These are phyloP conservation scores for Netelia virgata DNA, from an alignment of 2,888 invertebrate genomes.

Conservation along the genomic window DNA sequence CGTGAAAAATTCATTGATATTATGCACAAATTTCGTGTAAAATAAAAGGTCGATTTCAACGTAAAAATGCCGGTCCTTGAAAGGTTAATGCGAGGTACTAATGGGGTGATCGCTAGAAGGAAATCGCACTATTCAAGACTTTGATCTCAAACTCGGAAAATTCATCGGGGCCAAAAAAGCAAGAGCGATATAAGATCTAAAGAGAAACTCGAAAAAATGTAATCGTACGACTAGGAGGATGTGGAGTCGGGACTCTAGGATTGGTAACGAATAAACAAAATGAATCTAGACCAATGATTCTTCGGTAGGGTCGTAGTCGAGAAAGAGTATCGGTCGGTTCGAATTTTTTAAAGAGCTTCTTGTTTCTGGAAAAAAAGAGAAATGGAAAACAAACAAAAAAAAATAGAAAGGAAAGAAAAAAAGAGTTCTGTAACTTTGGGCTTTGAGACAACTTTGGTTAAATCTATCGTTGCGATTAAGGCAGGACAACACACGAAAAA, in stretches of 20 bases:
- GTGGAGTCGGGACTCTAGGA: not conserved
- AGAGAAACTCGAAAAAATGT: not conserved
- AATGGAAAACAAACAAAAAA: constrained; percentile 52
- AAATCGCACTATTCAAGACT: too few relatives aligned
- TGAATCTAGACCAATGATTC: constrained; percentile 73
- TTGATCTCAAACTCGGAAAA: too few relatives aligned
- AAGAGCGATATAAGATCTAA: constrained; percentile 1
- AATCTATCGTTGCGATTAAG: too few relatives aligned
- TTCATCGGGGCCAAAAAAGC: constrained; percentile 2
- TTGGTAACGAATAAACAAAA: not conserved
- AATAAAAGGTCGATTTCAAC: too few relatives aligned
- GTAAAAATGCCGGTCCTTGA: too few relatives aligned
- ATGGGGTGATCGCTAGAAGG: not conserved
- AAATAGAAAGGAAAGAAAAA: constrained; percentile 48
- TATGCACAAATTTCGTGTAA: too few relatives aligned
- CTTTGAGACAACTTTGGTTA: not conserved
- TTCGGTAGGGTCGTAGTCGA: constrained; percentile 70
- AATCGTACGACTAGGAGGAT: not conserved
- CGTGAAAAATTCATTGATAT: too few relatives aligned
- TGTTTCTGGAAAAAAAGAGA: constrained; percentile 69
- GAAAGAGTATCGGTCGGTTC: constrained; percentile 65
- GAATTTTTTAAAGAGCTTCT: constrained; percentile 57
- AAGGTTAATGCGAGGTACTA: too few relatives aligned
- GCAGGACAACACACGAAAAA: too few relatives aligned
- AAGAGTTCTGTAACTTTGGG: constrained; percentile 1